A percentile compares a stretch with the other conserved stretches of the same genome.
phyloP scores from a whole-genome alignment of 2,797 vertebrate species.

The Loriculus beryllinus region DNA sequence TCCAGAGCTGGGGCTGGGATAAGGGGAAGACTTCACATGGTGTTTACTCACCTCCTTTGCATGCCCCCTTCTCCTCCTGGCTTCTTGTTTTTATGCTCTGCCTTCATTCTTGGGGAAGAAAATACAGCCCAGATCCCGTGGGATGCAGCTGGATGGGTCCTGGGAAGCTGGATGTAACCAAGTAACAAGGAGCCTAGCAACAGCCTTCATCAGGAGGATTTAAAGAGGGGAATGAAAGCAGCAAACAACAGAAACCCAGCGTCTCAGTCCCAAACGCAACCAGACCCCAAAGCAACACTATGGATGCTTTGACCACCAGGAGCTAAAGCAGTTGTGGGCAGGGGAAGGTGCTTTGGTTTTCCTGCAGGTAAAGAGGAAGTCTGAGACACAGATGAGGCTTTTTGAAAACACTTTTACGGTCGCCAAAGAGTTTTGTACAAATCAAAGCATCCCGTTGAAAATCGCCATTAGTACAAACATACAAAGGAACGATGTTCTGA shows the following conservation, averaged over 20 bases:
- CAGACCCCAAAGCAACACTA: neutral
- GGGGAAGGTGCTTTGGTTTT: neutral
- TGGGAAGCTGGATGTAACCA: conserved; percentile 33
- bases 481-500: conserved; percentile 74
- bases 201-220: conserved; percentile 11
- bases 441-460: conserved; percentile 75
- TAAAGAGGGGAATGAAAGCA: conserved; percentile 29
- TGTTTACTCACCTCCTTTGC: neutral
- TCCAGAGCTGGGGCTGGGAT: neutral
- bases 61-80: neutral
- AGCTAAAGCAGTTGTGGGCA: neutral
- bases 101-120: neutral
- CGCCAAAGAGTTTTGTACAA: conserved; percentile 75
- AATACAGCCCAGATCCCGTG: neutral
- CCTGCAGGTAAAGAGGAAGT: neutral
- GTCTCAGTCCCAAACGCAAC: neutral
- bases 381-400: conserved; percentile 15
- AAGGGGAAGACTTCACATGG: neutral
- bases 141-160: neutral
- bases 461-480: conserved; percentile 77
- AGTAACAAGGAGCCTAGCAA: conserved; percentile 33
- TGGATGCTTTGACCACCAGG: neutral
- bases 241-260: neutral
- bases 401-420: conserved; percentile 72
- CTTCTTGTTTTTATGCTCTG: neutral